Base-by-base conservation (phyloP, 1,140 invertebrate species). In the Drosophila saltans region DNA sequence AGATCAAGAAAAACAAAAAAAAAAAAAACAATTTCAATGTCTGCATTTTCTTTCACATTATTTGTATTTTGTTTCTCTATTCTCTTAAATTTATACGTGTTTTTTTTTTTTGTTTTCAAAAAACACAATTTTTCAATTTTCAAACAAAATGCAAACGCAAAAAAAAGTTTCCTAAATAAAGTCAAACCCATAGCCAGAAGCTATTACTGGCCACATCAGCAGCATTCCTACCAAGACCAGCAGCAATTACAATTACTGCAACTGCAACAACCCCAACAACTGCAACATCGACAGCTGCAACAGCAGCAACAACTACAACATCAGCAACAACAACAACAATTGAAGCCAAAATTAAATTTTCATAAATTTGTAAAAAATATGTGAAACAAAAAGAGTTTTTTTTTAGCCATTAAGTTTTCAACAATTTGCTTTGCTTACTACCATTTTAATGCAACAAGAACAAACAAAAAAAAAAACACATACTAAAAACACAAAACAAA, bases 341-440 rank as follows among this genome's bases (percentile, higher is more conserved):
- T 45, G 36, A 40, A 39, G 39, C 41, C 67, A 40, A 69, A 63
- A 10, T 43, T 16, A 67, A 59, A 72, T 56, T 39, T 73, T 65
- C 63, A 78, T 71, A 80, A 84, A 58, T 71, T 83, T 80, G 68
- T 80, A 45, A 70, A 66, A 62, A 66, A 70, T 43, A 16, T 5
- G 41, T 26, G 21, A 69, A 73, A 66, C 56, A 4, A 48, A 48
- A 33, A 77, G 16, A 16, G 16, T 16, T 16, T 16, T 61, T 72
- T 56, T 77, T 84, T 81, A 70, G 45, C 8, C 77, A 72, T 69
- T 81, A 66, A 84, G 72, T 48, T 39, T 43, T 68, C 40, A 62
- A 58, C 28, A 61, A 72, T 26, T 86, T 82, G 75, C 80, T 26
- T 83, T 88, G 84, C 82, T 86, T 82, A 76, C 33, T 57, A 67